phyloP scores from a whole-genome alignment of 64 coral and sea anemone genomes.

The Trachythela sp. region DNA sequence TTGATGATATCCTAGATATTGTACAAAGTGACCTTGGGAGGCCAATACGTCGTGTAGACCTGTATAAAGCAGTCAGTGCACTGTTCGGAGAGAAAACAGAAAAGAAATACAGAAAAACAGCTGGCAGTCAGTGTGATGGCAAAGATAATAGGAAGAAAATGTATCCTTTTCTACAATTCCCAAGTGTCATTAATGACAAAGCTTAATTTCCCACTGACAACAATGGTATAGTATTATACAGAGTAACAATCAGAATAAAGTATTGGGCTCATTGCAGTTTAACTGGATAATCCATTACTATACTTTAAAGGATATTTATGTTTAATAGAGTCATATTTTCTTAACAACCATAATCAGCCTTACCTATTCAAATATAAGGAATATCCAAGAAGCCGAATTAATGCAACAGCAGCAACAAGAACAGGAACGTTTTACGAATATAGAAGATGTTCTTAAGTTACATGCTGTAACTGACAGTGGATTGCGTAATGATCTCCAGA shows the following conservation, averaged over 20 bases:
- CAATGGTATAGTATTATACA: not conserved
- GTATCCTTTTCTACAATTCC: not conserved
- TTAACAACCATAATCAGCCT: not conserved
- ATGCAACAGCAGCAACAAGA: not conserved
- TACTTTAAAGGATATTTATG: not conserved
- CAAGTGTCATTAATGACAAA: not conserved
- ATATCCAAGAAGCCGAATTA: not conserved
- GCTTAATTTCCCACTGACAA: not conserved
- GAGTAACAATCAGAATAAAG: not conserved
- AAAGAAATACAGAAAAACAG: not conserved
- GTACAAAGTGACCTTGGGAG: too few relatives aligned
- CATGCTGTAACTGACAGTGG: not conserved
- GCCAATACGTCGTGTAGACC: not conserved
- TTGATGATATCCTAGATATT: too few relatives aligned
- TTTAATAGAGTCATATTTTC: not conserved
- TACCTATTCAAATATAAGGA: not conserved
- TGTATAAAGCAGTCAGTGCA: not conserved
- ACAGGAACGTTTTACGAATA: not conserved
- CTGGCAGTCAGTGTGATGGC: not conserved
- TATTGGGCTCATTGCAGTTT: not conserved
- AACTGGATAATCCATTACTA: not conserved
- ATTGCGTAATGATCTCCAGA: not conserved
- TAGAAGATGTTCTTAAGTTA: not conserved
- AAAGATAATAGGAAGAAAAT: not conserved
- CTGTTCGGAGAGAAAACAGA: not conserved